Evolutionary conservation across 2,888 invertebrate species (phyloP).

Genomic region (Drosophila vallismaia): DNA sequence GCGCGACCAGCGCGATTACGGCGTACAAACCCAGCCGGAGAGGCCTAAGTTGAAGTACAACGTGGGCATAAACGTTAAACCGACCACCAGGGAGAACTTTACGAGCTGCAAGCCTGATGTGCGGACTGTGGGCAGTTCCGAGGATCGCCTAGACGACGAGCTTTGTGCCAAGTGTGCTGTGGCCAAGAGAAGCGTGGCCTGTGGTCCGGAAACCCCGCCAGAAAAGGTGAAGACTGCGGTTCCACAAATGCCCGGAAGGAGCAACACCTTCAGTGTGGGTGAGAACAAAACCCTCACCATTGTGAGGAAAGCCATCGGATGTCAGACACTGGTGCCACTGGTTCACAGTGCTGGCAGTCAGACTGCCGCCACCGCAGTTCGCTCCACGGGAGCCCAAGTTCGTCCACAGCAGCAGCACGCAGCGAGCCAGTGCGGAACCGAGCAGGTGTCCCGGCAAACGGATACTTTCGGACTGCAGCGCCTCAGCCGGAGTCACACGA

Average conservation of each 20-base stretch:
- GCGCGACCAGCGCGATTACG: constrained; percentile 67
- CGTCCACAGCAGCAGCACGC: constrained; percentile 64
- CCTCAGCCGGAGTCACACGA: constrained; percentile 68
- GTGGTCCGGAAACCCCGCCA: constrained; percentile 84
- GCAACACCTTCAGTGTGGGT: constrained; percentile 87
- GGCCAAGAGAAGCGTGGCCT: constrained; percentile 85
- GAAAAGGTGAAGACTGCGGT: constrained; percentile 34
- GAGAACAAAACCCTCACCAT: constrained; percentile 85
- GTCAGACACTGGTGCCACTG: constrained; percentile 69
- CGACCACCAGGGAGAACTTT: constrained; percentile 76
- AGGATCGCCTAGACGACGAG: constrained; percentile 84
- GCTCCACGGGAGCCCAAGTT: constrained; percentile 75
- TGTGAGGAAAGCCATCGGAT: constrained; percentile 78
- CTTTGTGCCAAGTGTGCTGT: constrained; percentile 85
- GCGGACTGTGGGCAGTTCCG: constrained; percentile 85
- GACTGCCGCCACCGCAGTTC: constrained; percentile 62
- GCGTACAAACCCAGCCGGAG: constrained; percentile 74
- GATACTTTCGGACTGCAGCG: constrained; percentile 83
- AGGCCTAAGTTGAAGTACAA: constrained; percentile 69
- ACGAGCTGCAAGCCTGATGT: constrained; percentile 83
- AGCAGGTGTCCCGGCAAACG: constrained; percentile 78
- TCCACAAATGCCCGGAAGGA: constrained; percentile 82
- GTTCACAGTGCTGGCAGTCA: constrained; percentile 75
- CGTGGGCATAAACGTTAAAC: constrained; percentile 73
- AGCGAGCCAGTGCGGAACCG: constrained; percentile 70